A percentile compares a stretch with the other conserved stretches of the same genome.
phyloP scores from a whole-genome alignment of 1,140 invertebrate genomes.

The Danaus plexippus region DNA sequence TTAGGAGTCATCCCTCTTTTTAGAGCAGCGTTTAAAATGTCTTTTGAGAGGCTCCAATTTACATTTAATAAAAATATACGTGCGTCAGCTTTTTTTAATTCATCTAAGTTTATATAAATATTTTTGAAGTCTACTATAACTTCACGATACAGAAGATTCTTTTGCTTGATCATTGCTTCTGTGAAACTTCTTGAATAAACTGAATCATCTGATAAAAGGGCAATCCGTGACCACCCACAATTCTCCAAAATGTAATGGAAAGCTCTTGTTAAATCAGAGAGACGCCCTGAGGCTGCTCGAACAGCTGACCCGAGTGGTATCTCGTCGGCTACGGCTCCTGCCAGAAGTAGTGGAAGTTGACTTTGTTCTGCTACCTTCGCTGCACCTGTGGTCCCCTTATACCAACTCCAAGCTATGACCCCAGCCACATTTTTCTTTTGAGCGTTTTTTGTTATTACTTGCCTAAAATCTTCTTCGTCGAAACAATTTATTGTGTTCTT shows the following conservation, averaged over 20 bases:
- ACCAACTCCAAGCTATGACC: conserved; percentile 6
- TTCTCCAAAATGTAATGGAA: neutral
- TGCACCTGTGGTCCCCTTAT: neutral
- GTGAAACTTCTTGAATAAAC: conserved; percentile 3
- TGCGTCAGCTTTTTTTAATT: conserved; percentile 12
- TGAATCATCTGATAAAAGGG: conserved; percentile 10
- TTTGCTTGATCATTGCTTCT: conserved; percentile 1
- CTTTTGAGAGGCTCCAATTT: conserved; percentile 5
- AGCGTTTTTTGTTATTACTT: too few relatives aligned
- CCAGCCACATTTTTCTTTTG: neutral
- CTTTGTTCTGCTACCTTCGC: neutral
- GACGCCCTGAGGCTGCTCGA: neutral
- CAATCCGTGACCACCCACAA: conserved; percentile 10
- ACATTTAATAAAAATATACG: conserved; percentile 23
- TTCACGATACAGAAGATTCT: conserved; percentile 5
- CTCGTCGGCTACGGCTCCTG: neutral
- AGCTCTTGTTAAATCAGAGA: neutral
- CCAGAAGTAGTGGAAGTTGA: conserved; percentile 4
- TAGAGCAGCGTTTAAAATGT: conserved; percentile 12
- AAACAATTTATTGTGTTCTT: too few relatives aligned
- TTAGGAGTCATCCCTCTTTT: conserved; percentile 8
- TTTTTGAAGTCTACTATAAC: conserved; percentile 2
- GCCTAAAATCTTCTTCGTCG: too few relatives aligned
- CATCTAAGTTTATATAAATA: neutral
- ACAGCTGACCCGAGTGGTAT: neutral